Conservation (phyloP, 2,113 vertebrate genomes). For the Elaphurus davidianus region DNA sequence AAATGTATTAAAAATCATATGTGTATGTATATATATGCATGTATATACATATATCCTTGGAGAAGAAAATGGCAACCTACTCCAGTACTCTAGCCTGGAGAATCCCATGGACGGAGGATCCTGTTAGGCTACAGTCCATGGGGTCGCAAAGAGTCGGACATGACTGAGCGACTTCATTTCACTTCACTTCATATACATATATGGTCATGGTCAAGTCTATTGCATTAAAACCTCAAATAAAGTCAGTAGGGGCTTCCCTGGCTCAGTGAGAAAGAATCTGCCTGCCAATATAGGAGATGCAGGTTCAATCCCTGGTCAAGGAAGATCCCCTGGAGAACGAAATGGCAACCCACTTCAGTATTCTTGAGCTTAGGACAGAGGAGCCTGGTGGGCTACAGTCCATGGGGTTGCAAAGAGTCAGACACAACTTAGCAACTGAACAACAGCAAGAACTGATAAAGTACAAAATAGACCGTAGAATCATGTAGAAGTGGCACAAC, state of each 20-base stretch:
- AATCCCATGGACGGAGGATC: no score
- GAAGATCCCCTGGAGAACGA: background rate
- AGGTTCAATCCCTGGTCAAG: background rate
- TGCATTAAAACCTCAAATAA: background rate
- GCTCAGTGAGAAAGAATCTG: background rate
- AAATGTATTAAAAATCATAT: background rate
- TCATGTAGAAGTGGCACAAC: background rate
- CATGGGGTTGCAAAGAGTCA: background rate
- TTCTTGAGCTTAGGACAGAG: background rate
- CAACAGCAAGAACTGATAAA: background rate
- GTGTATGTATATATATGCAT: background rate
- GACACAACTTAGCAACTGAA: background rate
- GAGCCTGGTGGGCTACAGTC: background rate
- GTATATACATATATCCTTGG: background rate
- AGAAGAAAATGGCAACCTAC: no score
- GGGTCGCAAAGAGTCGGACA: no score
- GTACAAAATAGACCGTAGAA: background rate
- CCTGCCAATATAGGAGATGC: background rate
- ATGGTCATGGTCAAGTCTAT: background rate
- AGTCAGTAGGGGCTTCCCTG: background rate
- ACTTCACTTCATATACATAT: background rate
- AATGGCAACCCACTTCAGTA: background rate
- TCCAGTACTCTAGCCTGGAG: no score
- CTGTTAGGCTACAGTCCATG: no score
- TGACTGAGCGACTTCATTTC: no score